Evolutionary conservation across 2,888 invertebrate species (phyloP).

Genomic region (Erpobdella octoculata): DNA sequence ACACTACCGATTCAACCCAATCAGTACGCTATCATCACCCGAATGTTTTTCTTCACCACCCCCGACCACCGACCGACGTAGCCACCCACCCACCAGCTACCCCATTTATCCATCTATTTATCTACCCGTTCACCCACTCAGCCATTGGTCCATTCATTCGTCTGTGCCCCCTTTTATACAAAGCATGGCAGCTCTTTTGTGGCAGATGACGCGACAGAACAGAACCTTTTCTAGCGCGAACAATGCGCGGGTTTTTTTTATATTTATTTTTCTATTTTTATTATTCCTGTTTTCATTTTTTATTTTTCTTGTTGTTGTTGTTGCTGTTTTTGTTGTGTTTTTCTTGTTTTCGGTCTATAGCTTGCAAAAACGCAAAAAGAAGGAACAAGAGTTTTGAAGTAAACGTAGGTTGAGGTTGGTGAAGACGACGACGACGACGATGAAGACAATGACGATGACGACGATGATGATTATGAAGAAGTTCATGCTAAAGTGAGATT

Average conservation of each 20-base stretch:
- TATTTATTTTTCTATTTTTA: background rate
- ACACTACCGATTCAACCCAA: too few relatives aligned
- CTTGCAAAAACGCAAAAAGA: too few relatives aligned
- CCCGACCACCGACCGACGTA: background rate
- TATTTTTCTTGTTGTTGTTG: background rate
- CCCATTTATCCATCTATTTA: constrained; percentile 11
- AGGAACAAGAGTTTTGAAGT: too few relatives aligned
- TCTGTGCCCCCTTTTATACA: background rate
- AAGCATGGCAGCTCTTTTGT: background rate
- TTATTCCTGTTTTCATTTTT: background rate
- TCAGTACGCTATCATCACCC: too few relatives aligned
- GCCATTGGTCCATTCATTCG: constrained; percentile 3
- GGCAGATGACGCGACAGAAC: background rate
- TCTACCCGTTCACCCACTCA: background rate
- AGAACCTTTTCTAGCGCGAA: background rate
- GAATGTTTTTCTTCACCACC: too few relatives aligned
- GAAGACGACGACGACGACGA: too few relatives aligned
- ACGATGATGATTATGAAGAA: background rate
- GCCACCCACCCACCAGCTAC: background rate
- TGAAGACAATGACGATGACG: background rate
- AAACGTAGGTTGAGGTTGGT: too few relatives aligned
- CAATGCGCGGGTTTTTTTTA: background rate
- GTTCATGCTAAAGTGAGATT: too few relatives aligned
- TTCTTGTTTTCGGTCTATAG: background rate
- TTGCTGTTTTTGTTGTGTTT: background rate